Conservation (phyloP, 2,113 vertebrate species). For the Pelmatolapia mariae region DNA sequence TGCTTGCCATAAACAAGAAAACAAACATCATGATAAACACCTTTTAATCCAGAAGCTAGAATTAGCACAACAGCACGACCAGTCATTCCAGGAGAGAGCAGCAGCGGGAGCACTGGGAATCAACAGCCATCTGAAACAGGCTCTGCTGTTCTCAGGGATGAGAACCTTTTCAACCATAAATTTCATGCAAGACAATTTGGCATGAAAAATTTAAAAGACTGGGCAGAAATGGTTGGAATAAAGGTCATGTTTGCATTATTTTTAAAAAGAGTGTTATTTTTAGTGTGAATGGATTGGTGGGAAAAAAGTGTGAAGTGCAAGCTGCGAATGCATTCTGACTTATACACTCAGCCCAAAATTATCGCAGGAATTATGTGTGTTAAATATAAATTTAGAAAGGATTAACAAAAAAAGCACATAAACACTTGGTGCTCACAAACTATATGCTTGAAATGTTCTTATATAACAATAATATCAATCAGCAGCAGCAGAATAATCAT, state of each 20-base stretch:
- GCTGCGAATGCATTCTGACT: not conserved
- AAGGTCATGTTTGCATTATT: not conserved
- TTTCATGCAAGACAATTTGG: not conserved
- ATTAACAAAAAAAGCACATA: not conserved
- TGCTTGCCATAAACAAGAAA: not conserved
- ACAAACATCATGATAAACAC: not conserved
- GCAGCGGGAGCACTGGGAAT: not conserved
- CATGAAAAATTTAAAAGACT: not conserved
- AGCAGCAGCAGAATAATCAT: not conserved
- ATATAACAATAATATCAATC: not conserved
- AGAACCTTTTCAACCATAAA: not conserved
- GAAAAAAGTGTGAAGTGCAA: accelerated
- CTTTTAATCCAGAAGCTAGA: not conserved
- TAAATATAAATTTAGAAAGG: not conserved
- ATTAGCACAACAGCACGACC: not conserved
- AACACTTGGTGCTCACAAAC: not conserved
- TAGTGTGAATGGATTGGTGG: not conserved
- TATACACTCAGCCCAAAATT: not conserved
- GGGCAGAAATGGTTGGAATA: not conserved
- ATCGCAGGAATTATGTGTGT: not conserved
- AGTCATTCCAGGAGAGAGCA: not conserved
- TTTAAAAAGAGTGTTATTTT: not conserved
- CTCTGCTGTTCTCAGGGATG: not conserved
- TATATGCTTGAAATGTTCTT: not conserved
- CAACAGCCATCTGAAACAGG: not conserved